Conservation (phyloP, 2,797 vertebrate genomes). For the Lacerta agilis region DNA sequence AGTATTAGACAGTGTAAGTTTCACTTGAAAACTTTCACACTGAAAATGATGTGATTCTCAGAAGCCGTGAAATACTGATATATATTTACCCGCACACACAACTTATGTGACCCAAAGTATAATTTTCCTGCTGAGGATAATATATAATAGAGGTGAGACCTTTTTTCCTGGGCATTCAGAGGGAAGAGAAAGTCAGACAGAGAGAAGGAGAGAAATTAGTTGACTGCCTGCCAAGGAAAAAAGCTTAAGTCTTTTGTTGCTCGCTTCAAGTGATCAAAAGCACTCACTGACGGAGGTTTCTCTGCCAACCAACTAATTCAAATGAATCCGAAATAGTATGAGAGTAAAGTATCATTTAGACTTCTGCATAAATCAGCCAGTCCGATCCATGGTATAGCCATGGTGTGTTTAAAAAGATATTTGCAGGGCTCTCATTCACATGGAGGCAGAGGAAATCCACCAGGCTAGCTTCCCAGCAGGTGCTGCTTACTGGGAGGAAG, state of each 20-base stretch:
- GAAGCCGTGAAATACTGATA: neutral
- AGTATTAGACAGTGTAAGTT: neutral
- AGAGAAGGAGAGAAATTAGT: neutral
- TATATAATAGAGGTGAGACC: neutral
- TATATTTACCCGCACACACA: neutral
- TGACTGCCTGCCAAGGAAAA: neutral
- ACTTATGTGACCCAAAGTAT: neutral
- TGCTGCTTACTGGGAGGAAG: too few species aligned
- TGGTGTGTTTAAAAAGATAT: neutral
- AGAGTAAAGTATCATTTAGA: neutral
- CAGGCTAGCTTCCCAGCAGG: too few species aligned
- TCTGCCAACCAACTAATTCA: neutral
- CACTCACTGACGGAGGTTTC: neutral
- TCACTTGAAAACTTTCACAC: neutral
- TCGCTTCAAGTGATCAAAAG: neutral
- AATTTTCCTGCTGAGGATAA: neutral
- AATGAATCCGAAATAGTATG: neutral
- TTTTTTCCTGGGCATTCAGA: neutral
- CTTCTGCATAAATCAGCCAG: neutral
- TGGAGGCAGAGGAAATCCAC: neutral
- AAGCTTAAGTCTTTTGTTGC: constrained; percentile 1
- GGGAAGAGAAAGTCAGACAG: neutral
- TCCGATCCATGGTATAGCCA: neutral
- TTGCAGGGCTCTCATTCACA: neutral
- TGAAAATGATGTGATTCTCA: neutral